Evolutionary conservation across 2,113 vertebrate genomes (phyloP).

Genomic region (Leptosomus discolor): DNA sequence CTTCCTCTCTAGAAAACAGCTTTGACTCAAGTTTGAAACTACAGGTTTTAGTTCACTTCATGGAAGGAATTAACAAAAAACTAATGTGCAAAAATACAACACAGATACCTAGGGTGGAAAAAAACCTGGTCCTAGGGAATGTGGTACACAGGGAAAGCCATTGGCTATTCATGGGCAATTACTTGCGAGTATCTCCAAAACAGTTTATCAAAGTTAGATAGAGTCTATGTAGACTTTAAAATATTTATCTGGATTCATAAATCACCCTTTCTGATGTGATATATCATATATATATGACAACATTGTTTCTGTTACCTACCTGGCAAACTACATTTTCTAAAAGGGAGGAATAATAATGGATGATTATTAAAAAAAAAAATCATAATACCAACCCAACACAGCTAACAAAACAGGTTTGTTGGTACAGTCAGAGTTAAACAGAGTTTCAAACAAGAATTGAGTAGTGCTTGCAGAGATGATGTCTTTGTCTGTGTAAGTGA

Average conservation of each 20-base stretch:
- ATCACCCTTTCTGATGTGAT: background rate
- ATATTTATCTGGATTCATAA: background rate
- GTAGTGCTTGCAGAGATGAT: background rate
- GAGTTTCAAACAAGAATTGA: background rate
- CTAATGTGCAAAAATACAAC: background rate
- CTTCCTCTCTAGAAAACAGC: background rate
- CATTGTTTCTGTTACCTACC: background rate
- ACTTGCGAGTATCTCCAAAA: background rate
- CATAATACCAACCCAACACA: background rate
- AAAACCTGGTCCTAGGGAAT: background rate
- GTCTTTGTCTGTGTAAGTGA: background rate
- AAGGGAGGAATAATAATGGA: background rate
- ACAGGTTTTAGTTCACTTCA: background rate
- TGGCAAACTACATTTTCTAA: background rate
- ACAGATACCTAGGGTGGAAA: background rate
- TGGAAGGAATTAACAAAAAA: background rate
- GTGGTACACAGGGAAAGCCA: background rate
- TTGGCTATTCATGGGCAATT: accelerated
- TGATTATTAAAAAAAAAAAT: background rate
- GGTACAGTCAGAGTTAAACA: background rate
- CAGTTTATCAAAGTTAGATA: background rate
- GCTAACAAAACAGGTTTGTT: background rate
- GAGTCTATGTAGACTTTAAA: background rate
- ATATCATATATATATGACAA: background rate
- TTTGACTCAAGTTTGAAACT: background rate